Conservation (phyloP, 2,797 vertebrate genomes). For the Champsocephalus esox region DNA sequence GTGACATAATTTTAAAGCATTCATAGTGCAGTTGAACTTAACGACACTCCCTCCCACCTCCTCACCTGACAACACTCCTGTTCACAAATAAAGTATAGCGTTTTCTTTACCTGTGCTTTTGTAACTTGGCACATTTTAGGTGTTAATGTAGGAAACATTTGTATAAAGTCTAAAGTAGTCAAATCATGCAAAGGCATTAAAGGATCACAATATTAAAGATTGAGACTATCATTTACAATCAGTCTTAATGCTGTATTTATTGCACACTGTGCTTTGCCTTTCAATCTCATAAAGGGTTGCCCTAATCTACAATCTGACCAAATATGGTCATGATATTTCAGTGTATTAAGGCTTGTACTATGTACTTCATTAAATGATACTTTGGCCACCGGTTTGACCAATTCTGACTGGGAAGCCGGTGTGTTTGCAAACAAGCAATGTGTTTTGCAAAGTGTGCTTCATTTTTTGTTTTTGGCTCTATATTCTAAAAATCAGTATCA, state of each 20-base stretch:
- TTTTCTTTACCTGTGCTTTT: constrained; percentile 8
- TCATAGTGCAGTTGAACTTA: background rate
- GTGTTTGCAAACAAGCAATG: background rate
- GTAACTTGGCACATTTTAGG: constrained; percentile 36
- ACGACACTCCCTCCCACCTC: background rate
- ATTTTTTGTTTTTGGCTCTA: background rate
- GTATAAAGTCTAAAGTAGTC: too few species aligned
- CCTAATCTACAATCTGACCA: constrained; percentile 11
- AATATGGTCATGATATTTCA: constrained; percentile 14
- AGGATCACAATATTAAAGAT: constrained; percentile 14
- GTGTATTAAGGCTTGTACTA: constrained; percentile 7
- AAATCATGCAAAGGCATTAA: constrained; percentile 45
- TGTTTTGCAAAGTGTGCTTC: constrained; percentile 3
- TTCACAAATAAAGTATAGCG: background rate
- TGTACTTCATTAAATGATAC: constrained; percentile 1
- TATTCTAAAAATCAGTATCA: constrained; percentile 3
- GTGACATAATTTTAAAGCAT: constrained; percentile 1
- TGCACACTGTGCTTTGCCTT: background rate
- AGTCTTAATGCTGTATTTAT: background rate
- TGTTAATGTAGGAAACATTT: background rate
- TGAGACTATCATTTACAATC: constrained; percentile 14
- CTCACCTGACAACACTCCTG: background rate
- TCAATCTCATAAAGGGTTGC: constrained; percentile 15
- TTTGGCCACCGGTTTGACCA: background rate
- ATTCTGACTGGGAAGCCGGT: background rate